Percentiles rank a stretch among this genome's conserved stretches.
These are phyloP conservation scores for Sarcophilus harrisii DNA, from an alignment of 2,797 vertebrate genomes.

Conservation along the genomic window DNA sequence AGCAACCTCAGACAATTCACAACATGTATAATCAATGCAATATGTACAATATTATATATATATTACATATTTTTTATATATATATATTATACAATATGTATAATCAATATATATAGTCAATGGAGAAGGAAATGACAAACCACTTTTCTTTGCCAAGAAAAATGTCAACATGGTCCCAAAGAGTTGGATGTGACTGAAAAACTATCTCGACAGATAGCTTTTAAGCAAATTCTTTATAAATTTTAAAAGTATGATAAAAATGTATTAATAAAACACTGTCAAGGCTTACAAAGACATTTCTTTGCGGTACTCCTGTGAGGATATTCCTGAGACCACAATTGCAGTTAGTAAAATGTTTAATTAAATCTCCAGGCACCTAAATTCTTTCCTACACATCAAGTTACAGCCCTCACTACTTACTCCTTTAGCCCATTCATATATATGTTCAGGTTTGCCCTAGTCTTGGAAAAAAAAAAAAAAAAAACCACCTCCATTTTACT, in stretches of 20 bases:
- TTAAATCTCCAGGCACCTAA: neutral
- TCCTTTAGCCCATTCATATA: neutral
- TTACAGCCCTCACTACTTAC: neutral
- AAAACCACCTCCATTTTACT: neutral
- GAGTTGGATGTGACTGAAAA: neutral
- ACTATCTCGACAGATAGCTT: neutral
- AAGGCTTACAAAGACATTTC: neutral
- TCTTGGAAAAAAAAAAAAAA: neutral
- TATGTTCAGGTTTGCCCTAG: neutral
- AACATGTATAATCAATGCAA: neutral
- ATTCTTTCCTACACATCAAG: neutral
- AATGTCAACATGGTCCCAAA: neutral
- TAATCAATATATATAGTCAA: neutral
- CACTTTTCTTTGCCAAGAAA: neutral
- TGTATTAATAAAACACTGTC: neutral
- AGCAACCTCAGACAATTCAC: neutral
- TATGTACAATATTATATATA: no score
- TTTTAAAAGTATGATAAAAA: neutral
- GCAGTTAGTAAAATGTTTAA: neutral
- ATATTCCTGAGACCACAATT: neutral
- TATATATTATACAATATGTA: neutral
- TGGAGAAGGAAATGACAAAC: neutral
- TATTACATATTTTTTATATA: no score
- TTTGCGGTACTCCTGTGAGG: neutral
- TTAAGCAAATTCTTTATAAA: neutral